Percentiles rank a stretch among this genome's conserved stretches.
Conservation (phyloP, 2,113 vertebrate species). For the Leucopsar rothschildi region DNA sequence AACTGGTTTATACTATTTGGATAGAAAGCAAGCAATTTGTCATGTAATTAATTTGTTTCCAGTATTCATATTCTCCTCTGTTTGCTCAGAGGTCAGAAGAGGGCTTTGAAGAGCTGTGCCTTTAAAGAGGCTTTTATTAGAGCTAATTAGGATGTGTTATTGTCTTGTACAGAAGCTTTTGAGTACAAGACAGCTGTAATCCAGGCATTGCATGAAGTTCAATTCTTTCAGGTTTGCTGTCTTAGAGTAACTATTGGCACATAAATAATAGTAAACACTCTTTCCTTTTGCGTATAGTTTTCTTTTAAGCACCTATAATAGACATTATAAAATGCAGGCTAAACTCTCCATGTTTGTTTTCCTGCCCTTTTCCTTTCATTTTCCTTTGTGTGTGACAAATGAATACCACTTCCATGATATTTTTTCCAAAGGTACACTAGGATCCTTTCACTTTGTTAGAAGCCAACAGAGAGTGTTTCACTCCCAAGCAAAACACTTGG, state of each 20-base stretch:
- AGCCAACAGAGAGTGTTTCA: slow-evolving; percentile 6
- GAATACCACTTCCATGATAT: background rate
- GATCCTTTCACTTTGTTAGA: background rate
- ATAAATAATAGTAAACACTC: background rate
- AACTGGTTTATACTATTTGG: background rate
- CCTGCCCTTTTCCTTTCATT: background rate
- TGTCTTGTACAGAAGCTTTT: background rate
- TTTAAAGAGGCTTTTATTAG: background rate
- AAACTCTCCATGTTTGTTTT: background rate
- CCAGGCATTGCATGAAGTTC: background rate
- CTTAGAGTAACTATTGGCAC: background rate
- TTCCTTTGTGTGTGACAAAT: background rate
- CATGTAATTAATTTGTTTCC: background rate
- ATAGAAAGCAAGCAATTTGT: background rate
- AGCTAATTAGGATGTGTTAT: background rate
- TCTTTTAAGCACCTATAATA: background rate
- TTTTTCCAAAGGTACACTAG: background rate
- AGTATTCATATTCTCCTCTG: background rate
- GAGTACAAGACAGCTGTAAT: background rate
- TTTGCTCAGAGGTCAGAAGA: background rate
- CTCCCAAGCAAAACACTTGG: background rate
- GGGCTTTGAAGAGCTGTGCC: background rate
- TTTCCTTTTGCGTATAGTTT: background rate
- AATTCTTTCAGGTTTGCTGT: background rate
- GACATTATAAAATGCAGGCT: background rate